Conservation (phyloP, 1,140 invertebrate species). For the Anthonomus grandis region DNA sequence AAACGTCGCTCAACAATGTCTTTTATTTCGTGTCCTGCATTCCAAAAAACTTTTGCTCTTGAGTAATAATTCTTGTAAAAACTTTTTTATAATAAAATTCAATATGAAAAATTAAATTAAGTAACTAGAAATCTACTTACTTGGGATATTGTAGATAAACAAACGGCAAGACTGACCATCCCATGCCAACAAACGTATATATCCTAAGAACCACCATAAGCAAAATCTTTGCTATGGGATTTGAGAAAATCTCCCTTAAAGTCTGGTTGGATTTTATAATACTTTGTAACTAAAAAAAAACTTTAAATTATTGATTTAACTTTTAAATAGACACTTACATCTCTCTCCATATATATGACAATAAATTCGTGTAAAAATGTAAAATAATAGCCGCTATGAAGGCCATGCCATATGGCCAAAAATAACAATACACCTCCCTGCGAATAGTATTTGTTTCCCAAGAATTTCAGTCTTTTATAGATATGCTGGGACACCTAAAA, state of each 20-base stretch:
- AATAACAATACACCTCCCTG: conserved; percentile 79
- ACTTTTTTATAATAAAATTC: too few species aligned
- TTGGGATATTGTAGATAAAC: conserved; percentile 65
- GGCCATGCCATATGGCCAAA: conserved; percentile 91
- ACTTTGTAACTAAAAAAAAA: conserved; percentile 52
- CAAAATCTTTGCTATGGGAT: conserved; percentile 43
- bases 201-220: conserved; percentile 64
- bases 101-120: too few species aligned
- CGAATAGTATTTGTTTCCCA: conserved; percentile 81
- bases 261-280: conserved; percentile 54
- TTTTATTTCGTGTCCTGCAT: too few species aligned
- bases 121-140: too few species aligned
- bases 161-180: conserved; percentile 81
- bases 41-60: too few species aligned
- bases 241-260: conserved; percentile 51
- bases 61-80: too few species aligned
- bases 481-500: conserved; percentile 72
- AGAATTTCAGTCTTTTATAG: conserved; percentile 87
- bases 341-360: conserved; percentile 83
- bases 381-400: conserved; percentile 87
- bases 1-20: too few species aligned
- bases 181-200: conserved; percentile 79
- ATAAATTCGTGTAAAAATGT: conserved; percentile 90
- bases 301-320: background rate
- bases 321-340: conserved; percentile 58